phyloP scores from a whole-genome alignment of 2,113 vertebrate species.

The Hipposideros armiger region DNA sequence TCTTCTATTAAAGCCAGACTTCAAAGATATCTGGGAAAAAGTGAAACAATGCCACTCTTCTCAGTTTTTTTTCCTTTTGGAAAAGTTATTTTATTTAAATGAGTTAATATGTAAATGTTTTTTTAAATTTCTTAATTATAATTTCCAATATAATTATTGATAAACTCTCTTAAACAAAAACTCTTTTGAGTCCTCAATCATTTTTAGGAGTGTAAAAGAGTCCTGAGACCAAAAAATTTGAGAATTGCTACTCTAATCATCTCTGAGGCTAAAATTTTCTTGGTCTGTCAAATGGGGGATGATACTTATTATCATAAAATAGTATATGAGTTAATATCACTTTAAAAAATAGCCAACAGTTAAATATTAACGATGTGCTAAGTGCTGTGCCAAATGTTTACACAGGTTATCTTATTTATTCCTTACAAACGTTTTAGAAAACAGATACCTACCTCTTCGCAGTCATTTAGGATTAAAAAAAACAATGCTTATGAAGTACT shows the following conservation, averaged over 20 bases:
- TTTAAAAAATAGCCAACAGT: not conserved
- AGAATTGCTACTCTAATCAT: not conserved
- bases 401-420: slow-evolving; percentile 15
- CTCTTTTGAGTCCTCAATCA: not conserved
- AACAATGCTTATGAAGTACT: not conserved
- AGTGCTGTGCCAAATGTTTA: not conserved
- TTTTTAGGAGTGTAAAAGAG: not conserved
- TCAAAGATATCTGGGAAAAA: slow-evolving; percentile 19
- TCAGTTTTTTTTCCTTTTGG: not conserved
- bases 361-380: not conserved
- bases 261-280: not conserved
- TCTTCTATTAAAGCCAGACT: not conserved
- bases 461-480: slow-evolving; percentile 11
- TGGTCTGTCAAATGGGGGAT: not conserved
- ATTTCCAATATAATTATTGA: slow-evolving; percentile 33
- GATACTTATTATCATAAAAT: not conserved
- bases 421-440: not conserved
- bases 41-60: not conserved
- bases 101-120: not conserved
- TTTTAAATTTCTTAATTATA: not conserved
- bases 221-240: not conserved
- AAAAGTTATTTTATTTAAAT: not conserved
- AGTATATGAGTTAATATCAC: not conserved
- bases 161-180: not conserved
- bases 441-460: not conserved